Evolutionary conservation across 2,888 invertebrate species (phyloP).

Genomic region (Epinotia brunnichana): DNA sequence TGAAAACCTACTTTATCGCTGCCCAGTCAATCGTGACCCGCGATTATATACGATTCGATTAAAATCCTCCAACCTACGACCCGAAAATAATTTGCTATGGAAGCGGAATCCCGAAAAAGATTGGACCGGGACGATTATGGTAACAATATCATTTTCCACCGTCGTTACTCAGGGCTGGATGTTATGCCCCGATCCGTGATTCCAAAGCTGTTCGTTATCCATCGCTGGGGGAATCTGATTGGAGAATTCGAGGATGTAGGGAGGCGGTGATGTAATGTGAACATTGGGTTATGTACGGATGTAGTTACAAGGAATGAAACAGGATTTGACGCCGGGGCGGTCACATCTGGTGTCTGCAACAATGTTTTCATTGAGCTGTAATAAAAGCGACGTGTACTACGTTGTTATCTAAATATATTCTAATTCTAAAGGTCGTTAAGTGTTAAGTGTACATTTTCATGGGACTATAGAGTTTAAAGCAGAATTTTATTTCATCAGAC

Average conservation of each 20-base stretch:
- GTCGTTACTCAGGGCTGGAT: conserved; percentile 31
- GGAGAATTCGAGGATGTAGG: not conserved
- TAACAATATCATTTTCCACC: conserved; percentile 41
- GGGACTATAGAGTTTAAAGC: no score
- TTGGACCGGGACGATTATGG: conserved; percentile 40
- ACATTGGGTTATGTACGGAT: not conserved
- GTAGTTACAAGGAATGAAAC: not conserved
- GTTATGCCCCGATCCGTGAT: conserved; percentile 11
- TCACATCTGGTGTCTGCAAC: conserved; percentile 35
- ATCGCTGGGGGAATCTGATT: not conserved
- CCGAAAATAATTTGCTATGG: conserved; percentile 40
- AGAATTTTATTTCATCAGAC: no score
- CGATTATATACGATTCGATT: conserved; percentile 41
- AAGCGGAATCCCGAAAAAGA: conserved; percentile 37
- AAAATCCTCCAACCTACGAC: conserved; percentile 31
- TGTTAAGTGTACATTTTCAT: not conserved
- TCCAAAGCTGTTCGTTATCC: not conserved
- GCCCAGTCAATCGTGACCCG: conserved; percentile 37
- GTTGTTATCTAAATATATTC: not conserved
- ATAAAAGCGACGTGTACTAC: not conserved
- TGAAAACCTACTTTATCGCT: conserved; percentile 6
- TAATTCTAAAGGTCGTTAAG: not conserved
- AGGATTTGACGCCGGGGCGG: conserved; percentile 13
- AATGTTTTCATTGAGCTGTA: conserved; percentile 33
- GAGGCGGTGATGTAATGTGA: conserved; percentile 5